These are phyloP conservation scores for Eristalis intricaria DNA, from an alignment of 2,888 invertebrate genomes.

Conservation along the genomic window DNA sequence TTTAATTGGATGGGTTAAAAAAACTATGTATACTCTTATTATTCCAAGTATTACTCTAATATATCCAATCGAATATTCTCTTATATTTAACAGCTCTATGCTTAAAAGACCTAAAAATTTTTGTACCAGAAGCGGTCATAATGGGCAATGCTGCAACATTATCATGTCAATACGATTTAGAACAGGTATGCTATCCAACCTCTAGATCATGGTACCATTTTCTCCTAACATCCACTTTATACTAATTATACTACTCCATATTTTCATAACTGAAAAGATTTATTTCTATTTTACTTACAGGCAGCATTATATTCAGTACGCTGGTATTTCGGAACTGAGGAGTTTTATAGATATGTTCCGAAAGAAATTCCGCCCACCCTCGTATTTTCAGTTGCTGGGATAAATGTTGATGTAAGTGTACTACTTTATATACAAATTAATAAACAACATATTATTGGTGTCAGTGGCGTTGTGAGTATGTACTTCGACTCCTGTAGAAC, in stretches of 20 bases:
- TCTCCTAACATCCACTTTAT: too few species aligned
- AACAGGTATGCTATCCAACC: slow-evolving; percentile 76
- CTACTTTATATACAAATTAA: too few species aligned
- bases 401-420: slow-evolving; percentile 84
- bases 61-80: neutral
- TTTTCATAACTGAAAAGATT: neutral
- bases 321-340: slow-evolving; percentile 84
- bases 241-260: too few species aligned
- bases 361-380: slow-evolving; percentile 84
- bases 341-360: slow-evolving; percentile 85
- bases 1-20: neutral
- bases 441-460: too few species aligned
- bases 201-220: too few species aligned
- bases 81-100: slow-evolving; percentile 77
- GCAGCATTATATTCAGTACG: slow-evolving; percentile 84
- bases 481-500: too few species aligned
- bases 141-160: slow-evolving; percentile 81
- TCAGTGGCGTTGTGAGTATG: too few species aligned
- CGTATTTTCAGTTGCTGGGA: slow-evolving; percentile 83
- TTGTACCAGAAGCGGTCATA: slow-evolving; percentile 81
- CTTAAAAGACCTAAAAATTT: slow-evolving; percentile 81
- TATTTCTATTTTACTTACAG: slow-evolving; percentile 73
- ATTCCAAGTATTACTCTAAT: neutral
- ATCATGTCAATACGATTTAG: slow-evolving; percentile 81
- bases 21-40: neutral